Conservation (phyloP, 2,797 vertebrate genomes). For the Erpetoichthys calabaricus region DNA sequence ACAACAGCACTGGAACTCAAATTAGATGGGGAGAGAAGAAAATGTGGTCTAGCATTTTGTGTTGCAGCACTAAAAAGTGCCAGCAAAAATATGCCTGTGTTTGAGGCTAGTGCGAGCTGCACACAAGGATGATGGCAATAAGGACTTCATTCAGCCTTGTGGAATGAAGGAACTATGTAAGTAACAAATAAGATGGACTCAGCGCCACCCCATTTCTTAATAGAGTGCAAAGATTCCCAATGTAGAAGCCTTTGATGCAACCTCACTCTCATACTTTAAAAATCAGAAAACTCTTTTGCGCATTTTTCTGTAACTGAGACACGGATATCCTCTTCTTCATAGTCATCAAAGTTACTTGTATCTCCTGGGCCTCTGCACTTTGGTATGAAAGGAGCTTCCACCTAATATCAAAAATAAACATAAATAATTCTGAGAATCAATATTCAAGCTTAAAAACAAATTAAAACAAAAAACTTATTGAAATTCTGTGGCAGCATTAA, state of each 20-base stretch:
- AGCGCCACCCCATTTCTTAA: conserved; percentile 74
- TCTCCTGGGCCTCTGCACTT: conserved; percentile 98
- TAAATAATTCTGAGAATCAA: background rate
- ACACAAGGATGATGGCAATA: conserved; percentile 75
- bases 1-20: conserved; percentile 37
- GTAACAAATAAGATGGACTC: conserved; percentile 64
- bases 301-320: conserved; percentile 97
- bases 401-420: conserved; percentile 37
- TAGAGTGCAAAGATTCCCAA: conserved; percentile 76
- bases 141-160: conserved; percentile 76
- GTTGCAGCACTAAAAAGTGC: conserved; percentile 64
- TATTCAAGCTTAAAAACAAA: background rate
- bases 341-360: conserved; percentile 98
- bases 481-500: too few species aligned
- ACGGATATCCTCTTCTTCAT: conserved; percentile 94
- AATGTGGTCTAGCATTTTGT: conserved; percentile 71
- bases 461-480: too few species aligned
- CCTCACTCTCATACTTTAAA: conserved; percentile 68
- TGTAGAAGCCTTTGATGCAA: conserved; percentile 67
- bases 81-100: conserved; percentile 76
- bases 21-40: conserved; percentile 42
- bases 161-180: conserved; percentile 83
- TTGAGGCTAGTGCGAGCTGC: conserved; percentile 73
- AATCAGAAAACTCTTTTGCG: conserved; percentile 93
- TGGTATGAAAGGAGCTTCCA: conserved; percentile 96